phyloP scores from a whole-genome alignment of 2,113 vertebrate species.

The Tenebrosternarchus preto region DNA sequence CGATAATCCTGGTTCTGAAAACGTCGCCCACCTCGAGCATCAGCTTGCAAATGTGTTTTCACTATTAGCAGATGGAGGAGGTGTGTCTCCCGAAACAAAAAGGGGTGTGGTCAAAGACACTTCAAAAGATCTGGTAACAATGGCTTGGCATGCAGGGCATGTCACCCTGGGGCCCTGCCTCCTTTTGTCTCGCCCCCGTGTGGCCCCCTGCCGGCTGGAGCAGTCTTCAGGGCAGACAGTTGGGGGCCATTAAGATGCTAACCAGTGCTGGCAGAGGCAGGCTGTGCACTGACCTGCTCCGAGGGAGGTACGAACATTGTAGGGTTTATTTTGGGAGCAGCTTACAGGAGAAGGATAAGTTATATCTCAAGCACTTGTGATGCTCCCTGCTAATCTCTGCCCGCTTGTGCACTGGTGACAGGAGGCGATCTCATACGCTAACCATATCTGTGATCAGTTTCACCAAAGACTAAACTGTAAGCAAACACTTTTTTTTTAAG shows the following conservation, averaged over 20 bases:
- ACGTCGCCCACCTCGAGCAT: not conserved
- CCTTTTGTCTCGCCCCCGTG: conserved; percentile 38
- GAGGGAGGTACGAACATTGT: not conserved
- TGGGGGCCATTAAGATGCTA: conserved; percentile 47
- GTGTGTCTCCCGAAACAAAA: not conserved
- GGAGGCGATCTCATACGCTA: not conserved
- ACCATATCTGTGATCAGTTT: not conserved
- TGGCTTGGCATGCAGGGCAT: conserved; percentile 42
- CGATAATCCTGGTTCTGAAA: not conserved
- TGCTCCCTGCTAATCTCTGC: conserved; percentile 36
- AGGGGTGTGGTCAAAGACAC: not conserved
- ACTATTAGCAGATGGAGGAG: conserved; percentile 11
- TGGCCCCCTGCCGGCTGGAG: conserved; percentile 38
- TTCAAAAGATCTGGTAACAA: conserved; percentile 43
- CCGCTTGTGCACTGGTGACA: conserved; percentile 36
- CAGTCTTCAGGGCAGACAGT: conserved; percentile 25
- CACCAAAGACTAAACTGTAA: conserved; percentile 6
- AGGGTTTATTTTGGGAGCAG: not conserved
- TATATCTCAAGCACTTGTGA: conserved; percentile 23
- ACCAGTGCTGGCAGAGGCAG: conserved; percentile 33
- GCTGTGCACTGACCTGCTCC: conserved; percentile 4
- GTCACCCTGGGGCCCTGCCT: conserved; percentile 37
- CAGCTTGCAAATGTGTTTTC: conserved; percentile 10
- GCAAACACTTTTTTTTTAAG: conserved; percentile 10
- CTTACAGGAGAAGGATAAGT: conserved; percentile 2